phyloP scores from a whole-genome alignment of 1,140 invertebrate species.

The Drosophila nigromelanica region DNA sequence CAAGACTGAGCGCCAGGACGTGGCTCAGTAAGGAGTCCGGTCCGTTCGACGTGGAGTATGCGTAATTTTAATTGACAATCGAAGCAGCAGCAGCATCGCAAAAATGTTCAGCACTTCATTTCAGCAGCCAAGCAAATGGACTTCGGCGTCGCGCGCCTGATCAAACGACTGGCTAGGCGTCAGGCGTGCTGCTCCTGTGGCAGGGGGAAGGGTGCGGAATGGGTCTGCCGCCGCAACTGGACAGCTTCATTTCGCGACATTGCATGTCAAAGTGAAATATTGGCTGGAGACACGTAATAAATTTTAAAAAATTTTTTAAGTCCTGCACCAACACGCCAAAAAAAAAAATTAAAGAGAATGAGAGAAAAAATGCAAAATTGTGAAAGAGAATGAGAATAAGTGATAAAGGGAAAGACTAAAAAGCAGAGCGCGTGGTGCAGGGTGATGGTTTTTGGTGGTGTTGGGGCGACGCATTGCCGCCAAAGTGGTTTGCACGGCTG shows the following conservation, averaged over 20 bases:
- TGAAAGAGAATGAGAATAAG: conserved; percentile 33
- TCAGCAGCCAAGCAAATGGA: conserved; percentile 58
- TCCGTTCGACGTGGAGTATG: conserved; percentile 28
- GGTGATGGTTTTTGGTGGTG: not conserved
- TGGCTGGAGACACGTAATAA: conserved; percentile 83
- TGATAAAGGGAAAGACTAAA: conserved; percentile 39
- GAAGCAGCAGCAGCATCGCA: conserved; percentile 43
- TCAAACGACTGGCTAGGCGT: conserved; percentile 24
- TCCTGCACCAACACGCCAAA: conserved; percentile 38
- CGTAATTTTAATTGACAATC: conserved; percentile 74
- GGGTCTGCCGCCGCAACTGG: conserved; percentile 57
- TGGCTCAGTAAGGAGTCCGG: not conserved
- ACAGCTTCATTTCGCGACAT: conserved; percentile 83
- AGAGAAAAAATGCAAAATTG: conserved; percentile 25
- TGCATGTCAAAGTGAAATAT: conserved; percentile 83
- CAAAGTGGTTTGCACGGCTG: conserved; percentile 80
- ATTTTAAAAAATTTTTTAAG: conserved; percentile 82
- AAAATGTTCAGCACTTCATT: conserved; percentile 62
- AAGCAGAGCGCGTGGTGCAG: conserved; percentile 12
- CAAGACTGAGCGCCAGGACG: not conserved
- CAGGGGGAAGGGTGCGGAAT: not conserved
- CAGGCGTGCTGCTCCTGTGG: not conserved
- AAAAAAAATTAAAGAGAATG: not conserved
- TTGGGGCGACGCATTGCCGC: conserved; percentile 63
- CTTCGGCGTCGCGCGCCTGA: conserved; percentile 35